Evolutionary conservation across 2,113 vertebrate genomes (phyloP).

Genomic region (Sander vitreus): DNA sequence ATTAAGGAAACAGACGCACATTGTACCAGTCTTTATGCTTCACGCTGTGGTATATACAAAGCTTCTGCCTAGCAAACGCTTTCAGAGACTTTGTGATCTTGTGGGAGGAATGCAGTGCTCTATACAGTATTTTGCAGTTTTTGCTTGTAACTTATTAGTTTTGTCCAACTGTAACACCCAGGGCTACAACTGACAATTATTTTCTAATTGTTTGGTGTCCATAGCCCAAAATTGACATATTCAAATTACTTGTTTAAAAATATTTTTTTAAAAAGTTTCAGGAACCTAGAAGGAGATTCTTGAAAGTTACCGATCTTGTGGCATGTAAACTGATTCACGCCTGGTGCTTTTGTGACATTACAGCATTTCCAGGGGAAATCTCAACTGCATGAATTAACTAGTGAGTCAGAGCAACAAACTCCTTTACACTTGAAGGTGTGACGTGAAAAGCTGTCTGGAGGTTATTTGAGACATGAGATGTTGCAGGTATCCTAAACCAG

Average conservation of each 20-base stretch:
- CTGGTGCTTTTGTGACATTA: background rate
- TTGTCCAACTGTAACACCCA: background rate
- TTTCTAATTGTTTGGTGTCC: background rate
- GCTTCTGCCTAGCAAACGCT: background rate
- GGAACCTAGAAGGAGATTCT: background rate
- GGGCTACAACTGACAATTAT: background rate
- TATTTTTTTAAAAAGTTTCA: too few relatives aligned
- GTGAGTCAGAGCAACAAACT: background rate
- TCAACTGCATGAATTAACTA: constrained; percentile 14
- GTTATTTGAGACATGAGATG: constrained; percentile 38
- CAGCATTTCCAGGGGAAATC: constrained; percentile 1
- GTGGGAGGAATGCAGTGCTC: background rate
- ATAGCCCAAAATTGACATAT: background rate
- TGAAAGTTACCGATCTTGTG: background rate
- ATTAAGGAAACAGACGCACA: background rate
- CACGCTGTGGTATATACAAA: background rate
- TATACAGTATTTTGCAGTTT: background rate
- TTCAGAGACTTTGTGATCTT: background rate
- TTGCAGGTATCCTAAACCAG: constrained; percentile 8
- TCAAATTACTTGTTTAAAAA: background rate
- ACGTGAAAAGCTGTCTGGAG: constrained; percentile 14
- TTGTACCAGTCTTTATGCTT: background rate
- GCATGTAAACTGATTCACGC: background rate
- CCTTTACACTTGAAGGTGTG: constrained; percentile 8
- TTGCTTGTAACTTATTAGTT: background rate